phyloP scores from a whole-genome alignment of 2,113 vertebrate genomes.

The Crotalus viridis region DNA sequence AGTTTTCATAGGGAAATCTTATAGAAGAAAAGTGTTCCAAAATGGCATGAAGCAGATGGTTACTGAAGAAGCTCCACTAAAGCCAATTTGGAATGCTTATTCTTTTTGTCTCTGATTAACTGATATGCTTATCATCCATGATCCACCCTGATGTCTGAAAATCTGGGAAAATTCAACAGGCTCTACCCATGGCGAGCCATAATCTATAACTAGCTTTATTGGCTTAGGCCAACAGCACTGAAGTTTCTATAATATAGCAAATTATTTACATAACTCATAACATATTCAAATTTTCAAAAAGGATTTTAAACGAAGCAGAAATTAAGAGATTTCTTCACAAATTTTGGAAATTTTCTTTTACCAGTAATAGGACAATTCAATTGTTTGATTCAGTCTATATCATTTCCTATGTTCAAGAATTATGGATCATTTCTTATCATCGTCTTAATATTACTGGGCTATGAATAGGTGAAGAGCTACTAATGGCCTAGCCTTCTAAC shows the following conservation, averaged over 20 bases:
- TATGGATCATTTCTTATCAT: background rate
- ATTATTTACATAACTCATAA: background rate
- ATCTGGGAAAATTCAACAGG: background rate
- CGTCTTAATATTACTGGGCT: background rate
- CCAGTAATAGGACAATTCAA: background rate
- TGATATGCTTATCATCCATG: background rate
- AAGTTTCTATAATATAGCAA: background rate
- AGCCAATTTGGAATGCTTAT: background rate
- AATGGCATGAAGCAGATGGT: background rate
- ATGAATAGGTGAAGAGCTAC: background rate
- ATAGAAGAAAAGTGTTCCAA: background rate
- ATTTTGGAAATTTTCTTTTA: background rate
- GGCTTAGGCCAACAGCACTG: background rate
- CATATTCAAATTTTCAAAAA: background rate
- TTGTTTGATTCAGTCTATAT: background rate
- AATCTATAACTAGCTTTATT: background rate
- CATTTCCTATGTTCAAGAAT: background rate
- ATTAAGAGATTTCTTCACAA: background rate
- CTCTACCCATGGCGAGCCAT: background rate
- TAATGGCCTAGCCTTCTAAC: background rate
- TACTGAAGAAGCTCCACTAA: background rate
- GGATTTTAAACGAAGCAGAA: background rate
- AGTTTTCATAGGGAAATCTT: background rate
- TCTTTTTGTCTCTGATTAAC: background rate
- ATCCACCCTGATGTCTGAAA: background rate